phyloP scores from a whole-genome alignment of 2,113 vertebrate species.

The Hemibagrus wyckioides region DNA sequence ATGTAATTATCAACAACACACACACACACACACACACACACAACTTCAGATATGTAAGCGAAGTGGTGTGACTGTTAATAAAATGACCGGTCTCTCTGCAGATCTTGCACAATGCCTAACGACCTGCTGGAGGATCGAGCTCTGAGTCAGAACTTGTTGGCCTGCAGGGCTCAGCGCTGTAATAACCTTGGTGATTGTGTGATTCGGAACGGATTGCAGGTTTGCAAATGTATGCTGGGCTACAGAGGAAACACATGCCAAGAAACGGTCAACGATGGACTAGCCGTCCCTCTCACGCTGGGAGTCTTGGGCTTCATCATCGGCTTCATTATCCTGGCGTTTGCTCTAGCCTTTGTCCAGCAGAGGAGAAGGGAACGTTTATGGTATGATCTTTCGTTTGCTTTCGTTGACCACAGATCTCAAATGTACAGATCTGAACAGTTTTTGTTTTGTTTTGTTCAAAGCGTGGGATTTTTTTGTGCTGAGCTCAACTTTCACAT shows the following conservation, averaged over 20 bases:
- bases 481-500: not conserved
- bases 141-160: not conserved
- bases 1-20: not conserved
- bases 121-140: not conserved
- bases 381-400: slow-evolving; percentile 57
- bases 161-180: slow-evolving; percentile 59
- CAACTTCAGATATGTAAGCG: not conserved
- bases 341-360: slow-evolving; percentile 65
- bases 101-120: slow-evolving; percentile 2
- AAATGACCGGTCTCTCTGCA: not conserved
- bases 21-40: not conserved
- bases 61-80: not conserved
- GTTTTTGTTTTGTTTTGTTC: not conserved
- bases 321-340: slow-evolving; percentile 65
- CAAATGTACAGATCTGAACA: not conserved
- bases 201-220: slow-evolving; percentile 55
- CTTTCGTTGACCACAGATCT: not conserved
- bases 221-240: slow-evolving; percentile 77
- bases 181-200: slow-evolving; percentile 71
- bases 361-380: slow-evolving; percentile 56
- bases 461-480: not conserved
- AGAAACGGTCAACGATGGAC: slow-evolving; percentile 64
- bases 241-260: slow-evolving; percentile 77
- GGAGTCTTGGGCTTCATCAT: slow-evolving; percentile 67
- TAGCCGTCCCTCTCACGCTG: slow-evolving; percentile 67